Evolutionary conservation across 2,113 vertebrate genomes (phyloP).

Genomic region (Coryphaenoides rupestris): DNA sequence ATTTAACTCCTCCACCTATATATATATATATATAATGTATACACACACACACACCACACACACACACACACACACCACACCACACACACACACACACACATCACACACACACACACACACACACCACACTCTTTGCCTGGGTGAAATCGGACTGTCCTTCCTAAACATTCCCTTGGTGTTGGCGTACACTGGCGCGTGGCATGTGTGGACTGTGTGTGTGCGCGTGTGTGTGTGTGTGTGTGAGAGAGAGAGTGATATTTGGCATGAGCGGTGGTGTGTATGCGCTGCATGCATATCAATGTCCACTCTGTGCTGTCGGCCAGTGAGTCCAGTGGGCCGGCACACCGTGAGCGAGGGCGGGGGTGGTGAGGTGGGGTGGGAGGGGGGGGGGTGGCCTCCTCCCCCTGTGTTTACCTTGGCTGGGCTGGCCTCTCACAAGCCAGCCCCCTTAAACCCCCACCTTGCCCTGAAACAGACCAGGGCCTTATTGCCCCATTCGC

Average conservation of each 20-base stretch:
- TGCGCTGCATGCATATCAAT: constrained; percentile 56
- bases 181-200: background rate
- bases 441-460: constrained; percentile 38
- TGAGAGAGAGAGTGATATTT: too few species aligned
- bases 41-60: constrained; percentile 26
- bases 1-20: constrained; percentile 3
- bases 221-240: background rate
- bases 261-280: too few species aligned
- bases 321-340: constrained; percentile 34
- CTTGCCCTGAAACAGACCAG: constrained; percentile 62
- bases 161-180: constrained; percentile 44
- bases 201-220: constrained; percentile 25
- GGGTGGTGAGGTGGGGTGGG: too few species aligned
- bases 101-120: constrained; percentile 1
- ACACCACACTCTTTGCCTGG: constrained; percentile 21
- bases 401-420: constrained; percentile 73
- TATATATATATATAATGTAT: constrained; percentile 40
- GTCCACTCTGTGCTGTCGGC: constrained; percentile 68
- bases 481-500: constrained; percentile 61
- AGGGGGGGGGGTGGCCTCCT: constrained; percentile 22
- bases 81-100: constrained; percentile 4
- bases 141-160: constrained; percentile 36
- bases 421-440: constrained; percentile 35
- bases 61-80: constrained; percentile 14
- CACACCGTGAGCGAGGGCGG: background rate